Conservation (phyloP, 2,797 vertebrate species). For the Hyperoplus lanceolatus region DNA sequence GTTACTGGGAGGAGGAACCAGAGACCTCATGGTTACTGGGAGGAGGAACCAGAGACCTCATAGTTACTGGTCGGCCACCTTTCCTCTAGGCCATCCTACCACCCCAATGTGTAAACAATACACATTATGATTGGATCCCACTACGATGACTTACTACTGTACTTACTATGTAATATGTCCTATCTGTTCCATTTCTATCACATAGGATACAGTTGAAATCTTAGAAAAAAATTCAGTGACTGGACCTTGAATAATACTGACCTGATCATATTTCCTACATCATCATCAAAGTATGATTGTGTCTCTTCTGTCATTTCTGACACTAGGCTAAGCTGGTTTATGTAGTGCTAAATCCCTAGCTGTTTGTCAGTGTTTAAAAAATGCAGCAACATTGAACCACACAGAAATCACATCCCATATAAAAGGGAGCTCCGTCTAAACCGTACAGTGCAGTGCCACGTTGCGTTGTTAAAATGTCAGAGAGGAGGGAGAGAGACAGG, state of each 20-base stretch:
- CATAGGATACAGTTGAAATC: background rate
- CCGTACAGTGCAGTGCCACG: conserved; percentile 13
- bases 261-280: background rate
- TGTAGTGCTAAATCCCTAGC: background rate
- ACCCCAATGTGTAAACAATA: no score
- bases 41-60: no score
- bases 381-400: conserved; percentile 21
- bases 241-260: background rate
- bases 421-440: conserved; percentile 28
- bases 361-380: conserved; percentile 13
- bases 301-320: background rate
- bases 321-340: background rate
- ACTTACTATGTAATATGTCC: background rate
- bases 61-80: no score
- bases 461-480: conserved; percentile 58
- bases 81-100: no score
- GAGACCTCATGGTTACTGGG: no score
- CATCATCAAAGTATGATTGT: background rate
- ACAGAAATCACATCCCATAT: conserved; percentile 38
- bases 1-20: no score
- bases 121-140: no score
- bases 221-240: background rate
- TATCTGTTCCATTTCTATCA: background rate
- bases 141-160: no score
- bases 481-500: conserved; percentile 24